These are phyloP conservation scores for Darevskia nairensis DNA, from an alignment of 2,797 vertebrate species.

Conservation along the genomic window DNA sequence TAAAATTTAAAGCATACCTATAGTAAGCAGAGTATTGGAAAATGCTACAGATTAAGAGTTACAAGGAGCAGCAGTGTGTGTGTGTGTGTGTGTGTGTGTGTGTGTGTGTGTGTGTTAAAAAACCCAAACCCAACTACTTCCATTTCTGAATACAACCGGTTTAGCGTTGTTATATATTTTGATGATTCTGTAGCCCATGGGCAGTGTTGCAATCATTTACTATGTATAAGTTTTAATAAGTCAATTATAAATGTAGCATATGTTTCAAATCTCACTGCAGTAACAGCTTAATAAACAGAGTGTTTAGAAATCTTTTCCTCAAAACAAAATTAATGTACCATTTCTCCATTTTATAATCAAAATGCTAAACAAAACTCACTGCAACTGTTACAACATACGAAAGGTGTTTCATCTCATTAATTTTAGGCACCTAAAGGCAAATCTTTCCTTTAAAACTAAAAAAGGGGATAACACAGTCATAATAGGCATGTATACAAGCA, in stretches of 20 bases:
- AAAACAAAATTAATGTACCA: slow-evolving; percentile 80
- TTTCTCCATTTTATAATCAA: slow-evolving; percentile 82
- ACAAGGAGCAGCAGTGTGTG: slow-evolving; percentile 54
- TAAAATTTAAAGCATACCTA: slow-evolving; percentile 41
- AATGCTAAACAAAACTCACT: slow-evolving; percentile 81
- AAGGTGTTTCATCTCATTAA: slow-evolving; percentile 76
- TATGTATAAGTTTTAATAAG: slow-evolving; percentile 82
- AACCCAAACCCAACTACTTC: slow-evolving; percentile 73
- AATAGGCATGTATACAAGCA: slow-evolving; percentile 22
- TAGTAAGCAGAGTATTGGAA: slow-evolving; percentile 67
- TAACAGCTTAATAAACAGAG: slow-evolving; percentile 78
- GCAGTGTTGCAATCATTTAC: slow-evolving; percentile 78
- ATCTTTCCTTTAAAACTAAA: slow-evolving; percentile 66
- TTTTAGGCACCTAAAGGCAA: slow-evolving; percentile 76
- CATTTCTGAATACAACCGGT: slow-evolving; percentile 77
- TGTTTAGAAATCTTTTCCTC: slow-evolving; percentile 70
- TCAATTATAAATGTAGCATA: slow-evolving; percentile 82
- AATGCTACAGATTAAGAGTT: slow-evolving; percentile 68
- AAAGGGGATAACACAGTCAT: slow-evolving; percentile 57
- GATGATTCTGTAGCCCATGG: slow-evolving; percentile 81
- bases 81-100: too few relatives aligned
- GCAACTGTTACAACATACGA: slow-evolving; percentile 71
- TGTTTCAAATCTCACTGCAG: slow-evolving; percentile 73
- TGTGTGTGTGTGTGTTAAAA: too few relatives aligned
- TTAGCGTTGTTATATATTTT: slow-evolving; percentile 81